These are phyloP conservation scores for Neodiprion virginianus DNA, from an alignment of 1,140 invertebrate genomes.

Conservation along the genomic window DNA sequence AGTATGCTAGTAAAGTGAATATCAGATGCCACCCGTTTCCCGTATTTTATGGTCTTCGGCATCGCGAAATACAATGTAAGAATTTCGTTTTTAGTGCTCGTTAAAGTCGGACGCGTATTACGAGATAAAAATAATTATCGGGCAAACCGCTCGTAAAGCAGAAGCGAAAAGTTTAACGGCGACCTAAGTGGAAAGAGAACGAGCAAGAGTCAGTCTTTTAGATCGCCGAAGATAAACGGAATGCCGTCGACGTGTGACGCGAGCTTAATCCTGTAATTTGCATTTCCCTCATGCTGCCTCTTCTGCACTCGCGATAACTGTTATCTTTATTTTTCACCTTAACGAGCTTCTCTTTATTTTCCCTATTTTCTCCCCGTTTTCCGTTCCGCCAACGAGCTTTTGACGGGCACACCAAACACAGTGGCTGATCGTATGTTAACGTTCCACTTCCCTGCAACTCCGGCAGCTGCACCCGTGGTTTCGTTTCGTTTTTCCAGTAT, in stretches of 20 bases:
- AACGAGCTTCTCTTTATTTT: not conserved
- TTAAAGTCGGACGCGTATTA: not conserved
- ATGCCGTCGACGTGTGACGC: not conserved
- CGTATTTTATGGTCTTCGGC: not conserved
- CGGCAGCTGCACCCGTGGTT: no score
- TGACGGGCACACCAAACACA: no score
- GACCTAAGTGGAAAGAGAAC: conserved; percentile 10
- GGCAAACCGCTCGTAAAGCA: not conserved
- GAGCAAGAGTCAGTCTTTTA: not conserved
- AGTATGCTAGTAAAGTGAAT: not conserved
- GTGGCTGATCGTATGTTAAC: no score
- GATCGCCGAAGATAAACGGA: not conserved
- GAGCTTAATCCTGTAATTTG: conserved; percentile 1
- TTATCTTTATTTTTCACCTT: not conserved
- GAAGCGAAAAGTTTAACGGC: conserved; percentile 1
- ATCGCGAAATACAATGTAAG: conserved; percentile 2
- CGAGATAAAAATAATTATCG: conserved; percentile 6
- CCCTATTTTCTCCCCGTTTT: no score
- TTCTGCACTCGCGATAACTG: not conserved
- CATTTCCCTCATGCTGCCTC: not conserved
- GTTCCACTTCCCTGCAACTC: no score
- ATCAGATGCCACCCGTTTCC: not conserved
- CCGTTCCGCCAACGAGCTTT: no score
- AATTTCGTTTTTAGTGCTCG: conserved; percentile 10
- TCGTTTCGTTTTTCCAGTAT: no score